Evolutionary conservation across 2,113 vertebrate genomes (phyloP), one percentile per base, ranked within the genome.

Genomic region (Brevimyrus niger): DNA sequence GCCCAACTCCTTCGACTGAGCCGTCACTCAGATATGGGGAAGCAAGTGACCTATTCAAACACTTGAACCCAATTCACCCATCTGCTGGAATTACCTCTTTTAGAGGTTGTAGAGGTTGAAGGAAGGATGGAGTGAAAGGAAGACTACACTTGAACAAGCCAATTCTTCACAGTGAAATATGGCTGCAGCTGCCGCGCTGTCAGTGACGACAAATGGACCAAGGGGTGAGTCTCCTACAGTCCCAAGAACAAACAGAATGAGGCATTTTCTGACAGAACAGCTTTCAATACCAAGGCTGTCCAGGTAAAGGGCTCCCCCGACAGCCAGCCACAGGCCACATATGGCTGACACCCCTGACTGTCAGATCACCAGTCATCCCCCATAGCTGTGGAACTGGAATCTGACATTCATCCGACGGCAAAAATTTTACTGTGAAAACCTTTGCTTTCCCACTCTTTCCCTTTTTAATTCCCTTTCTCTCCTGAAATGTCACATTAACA

Each of bases 401-500:
- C 47, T n/a, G 48, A 55, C 50, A 42, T 44, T 61, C 89, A 86
- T 17, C 8, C n/a, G 17, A 69, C 84, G 50, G 4, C 61, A 87
- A 87, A 23, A 19, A 19, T 76, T 87, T 50, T 38, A 21, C 19
- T 23, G 8, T 13, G 17, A 76, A 80, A 42, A 35, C 65, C 84
- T 90, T 51, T 87, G 53, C 35, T 89, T 86, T 46, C 48, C 61
- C 87, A 87, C 46, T 27, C 65, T 23, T 38, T 88, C 90, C 55
- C 27, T 82, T 85, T 46, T 91, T 46, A 89, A 92, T 93, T 93
- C 91, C 88, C 91, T 92, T 93, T 93, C 93, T 92, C 92, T 80
- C 87, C 92, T 90, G 89, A 95, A 96, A 96, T 95, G 95, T 93
- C 95, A 95, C 94, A 95, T 96, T 95, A 95, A 92, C 95, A 96